phyloP scores from a whole-genome alignment of 1,140 invertebrate genomes.

The Drosophila prosaltans region DNA sequence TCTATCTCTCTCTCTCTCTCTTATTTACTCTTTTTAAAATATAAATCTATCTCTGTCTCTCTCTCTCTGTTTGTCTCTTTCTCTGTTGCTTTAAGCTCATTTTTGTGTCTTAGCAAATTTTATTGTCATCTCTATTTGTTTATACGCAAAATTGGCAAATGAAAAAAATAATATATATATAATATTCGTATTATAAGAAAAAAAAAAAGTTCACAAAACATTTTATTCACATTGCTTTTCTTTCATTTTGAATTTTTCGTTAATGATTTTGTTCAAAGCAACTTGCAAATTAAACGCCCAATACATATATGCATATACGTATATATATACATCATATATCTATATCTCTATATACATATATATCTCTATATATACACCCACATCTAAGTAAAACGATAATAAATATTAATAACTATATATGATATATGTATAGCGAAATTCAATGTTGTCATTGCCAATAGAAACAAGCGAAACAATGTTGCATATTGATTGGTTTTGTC shows the following conservation, averaged over 20 bases:
- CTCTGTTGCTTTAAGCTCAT: constrained; percentile 64
- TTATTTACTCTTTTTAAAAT: not conserved
- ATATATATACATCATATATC: constrained; percentile 24
- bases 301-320: not conserved
- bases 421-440: constrained; percentile 51
- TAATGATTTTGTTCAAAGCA: constrained; percentile 43
- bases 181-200: constrained; percentile 33
- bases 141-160: constrained; percentile 44
- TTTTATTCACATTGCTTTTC: constrained; percentile 32
- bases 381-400: not conserved
- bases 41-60: constrained; percentile 18
- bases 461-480: constrained; percentile 26
- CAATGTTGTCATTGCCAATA: constrained; percentile 72
- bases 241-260: constrained; percentile 37
- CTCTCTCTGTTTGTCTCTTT: constrained; percentile 30
- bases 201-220: constrained; percentile 32
- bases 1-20: constrained; percentile 47
- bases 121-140: constrained; percentile 49
- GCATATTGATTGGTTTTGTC: constrained; percentile 33
- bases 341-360: constrained; percentile 42
- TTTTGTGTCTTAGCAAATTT: constrained; percentile 56
- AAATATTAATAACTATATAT: not conserved
- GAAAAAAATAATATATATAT: not conserved
- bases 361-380: constrained; percentile 36
- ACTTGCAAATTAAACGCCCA: constrained; percentile 51